A percentile compares a stretch with the other conserved stretches of the same genome.
These are phyloP conservation scores for Brachyptera putata DNA, from an alignment of 2,888 invertebrate genomes.

Conservation along the genomic window DNA sequence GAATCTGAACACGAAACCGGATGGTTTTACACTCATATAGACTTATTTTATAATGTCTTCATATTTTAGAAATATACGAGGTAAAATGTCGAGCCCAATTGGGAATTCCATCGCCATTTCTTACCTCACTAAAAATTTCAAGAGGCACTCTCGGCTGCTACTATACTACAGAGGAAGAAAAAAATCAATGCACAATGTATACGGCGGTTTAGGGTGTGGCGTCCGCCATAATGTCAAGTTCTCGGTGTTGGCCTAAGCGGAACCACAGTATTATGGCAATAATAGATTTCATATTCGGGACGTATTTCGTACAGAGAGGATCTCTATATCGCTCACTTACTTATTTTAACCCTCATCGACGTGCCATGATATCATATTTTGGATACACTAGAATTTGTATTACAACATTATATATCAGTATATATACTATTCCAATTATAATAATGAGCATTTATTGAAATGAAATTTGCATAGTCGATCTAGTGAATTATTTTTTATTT, in stretches of 20 bases:
- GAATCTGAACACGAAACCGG: neutral
- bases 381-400: no score
- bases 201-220: neutral
- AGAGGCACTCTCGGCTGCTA: neutral
- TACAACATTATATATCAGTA: no score
- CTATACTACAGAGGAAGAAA: no score
- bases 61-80: neutral
- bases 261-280: neutral
- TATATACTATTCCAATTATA: no score
- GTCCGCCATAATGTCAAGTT: neutral
- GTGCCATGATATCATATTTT: no score
- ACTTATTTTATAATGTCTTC: neutral
- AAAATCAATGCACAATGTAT: conserved; percentile 2
- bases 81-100: neutral
- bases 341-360: no score
- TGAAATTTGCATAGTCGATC: no score
- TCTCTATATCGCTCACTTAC: no score
- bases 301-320: no score
- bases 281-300: neutral
- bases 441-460: no score
- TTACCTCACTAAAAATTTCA: conserved; percentile 9
- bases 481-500: no score
- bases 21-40: neutral
- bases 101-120: neutral
- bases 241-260: no score